Base-by-base conservation (phyloP, 2,113 vertebrate genomes). In the Nesoenas mayeri region DNA sequence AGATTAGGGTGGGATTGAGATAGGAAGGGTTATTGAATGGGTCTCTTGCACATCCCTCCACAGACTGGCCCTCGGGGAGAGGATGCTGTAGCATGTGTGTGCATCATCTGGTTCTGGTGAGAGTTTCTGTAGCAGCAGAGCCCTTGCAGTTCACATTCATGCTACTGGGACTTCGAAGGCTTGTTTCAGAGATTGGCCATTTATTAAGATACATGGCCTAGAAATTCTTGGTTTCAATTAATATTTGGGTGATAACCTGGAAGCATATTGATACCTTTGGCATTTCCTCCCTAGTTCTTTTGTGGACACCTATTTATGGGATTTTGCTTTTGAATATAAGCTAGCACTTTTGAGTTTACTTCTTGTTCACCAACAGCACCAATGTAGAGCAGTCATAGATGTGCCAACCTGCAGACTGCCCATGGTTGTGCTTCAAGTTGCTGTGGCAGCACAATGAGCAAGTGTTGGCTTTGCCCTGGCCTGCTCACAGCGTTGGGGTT, bases 51-150 rank as follows among this genome's bases (percentile, higher is more conserved):
- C 48, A 34, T 17, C 28, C 25, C 83, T 79, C 40, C 22, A 29
- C 9, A 2, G 0, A 17, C 20, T 19, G 16, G 25, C 3, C 5
- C 5, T 3, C 10, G 24, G 29, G 17, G 6, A 85, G 21, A 29
- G 54, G 50, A 26, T 40, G 31, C 32, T 70, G 38, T 44, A 72
- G 13, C 0, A 0, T 6, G 15, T 2, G 8, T 21, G 24, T 5
- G 10, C 56, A 12, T 13, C 2, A 1, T 9, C 5, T 1, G 0
- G 48, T 53, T 78, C 56, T 62, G 31, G 29, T 32, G 26, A 62
- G 13, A n/a, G 19, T 6, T 48, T 92, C 16, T n/a, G 40, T 32
- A 64, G 47, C 2, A 4, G 10, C 8, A 50, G 75, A 74, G 24
- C 42, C n/a, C 42, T 57, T 48, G 38, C 17, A 21, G 65, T 36